Evolutionary conservation across 2,113 vertebrate species (phyloP).

Genomic region (Saimiri boliviensis): DNA sequence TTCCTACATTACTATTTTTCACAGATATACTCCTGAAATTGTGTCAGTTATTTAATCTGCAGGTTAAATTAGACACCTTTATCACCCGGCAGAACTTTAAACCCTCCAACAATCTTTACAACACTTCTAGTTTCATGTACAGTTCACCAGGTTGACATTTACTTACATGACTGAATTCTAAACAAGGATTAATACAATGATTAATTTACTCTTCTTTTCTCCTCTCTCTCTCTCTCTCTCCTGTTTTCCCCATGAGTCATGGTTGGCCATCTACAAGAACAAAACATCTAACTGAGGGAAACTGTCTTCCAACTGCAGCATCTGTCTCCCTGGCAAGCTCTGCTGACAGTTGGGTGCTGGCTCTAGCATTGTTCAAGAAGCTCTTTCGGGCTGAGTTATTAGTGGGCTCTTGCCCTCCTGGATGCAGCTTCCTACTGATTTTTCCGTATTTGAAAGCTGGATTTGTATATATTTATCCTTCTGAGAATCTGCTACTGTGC

Average conservation of each 20-base stretch:
- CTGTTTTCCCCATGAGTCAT: slow-evolving; percentile 60
- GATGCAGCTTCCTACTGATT: slow-evolving; percentile 50
- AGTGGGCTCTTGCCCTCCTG: slow-evolving; percentile 50
- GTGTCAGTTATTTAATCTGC: not conserved
- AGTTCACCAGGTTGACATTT: slow-evolving; percentile 53
- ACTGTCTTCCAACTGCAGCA: slow-evolving; percentile 70
- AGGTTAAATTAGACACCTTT: not conserved
- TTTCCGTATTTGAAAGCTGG: slow-evolving; percentile 56
- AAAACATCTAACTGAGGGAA: slow-evolving; percentile 78
- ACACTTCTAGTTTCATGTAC: slow-evolving; percentile 52
- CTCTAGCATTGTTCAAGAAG: slow-evolving; percentile 55
- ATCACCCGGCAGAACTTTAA: slow-evolving; percentile 2
- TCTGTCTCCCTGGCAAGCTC: slow-evolving; percentile 76
- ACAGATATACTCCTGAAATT: not conserved
- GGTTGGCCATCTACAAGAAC: slow-evolving; percentile 73
- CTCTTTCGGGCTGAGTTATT: slow-evolving; percentile 20
- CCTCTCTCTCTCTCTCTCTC: not conserved
- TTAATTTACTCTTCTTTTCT: slow-evolving; percentile 36
- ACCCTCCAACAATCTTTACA: not conserved
- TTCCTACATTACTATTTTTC: not conserved
- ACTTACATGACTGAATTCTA: slow-evolving; percentile 60
- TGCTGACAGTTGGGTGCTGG: slow-evolving; percentile 63
- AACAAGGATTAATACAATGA: slow-evolving; percentile 65
- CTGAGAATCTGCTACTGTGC: slow-evolving; percentile 68
- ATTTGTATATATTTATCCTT: slow-evolving; percentile 57